Evolutionary conservation across 2,888 invertebrate genomes (phyloP).

Genomic region (Phytoseiulus persimilis): DNA sequence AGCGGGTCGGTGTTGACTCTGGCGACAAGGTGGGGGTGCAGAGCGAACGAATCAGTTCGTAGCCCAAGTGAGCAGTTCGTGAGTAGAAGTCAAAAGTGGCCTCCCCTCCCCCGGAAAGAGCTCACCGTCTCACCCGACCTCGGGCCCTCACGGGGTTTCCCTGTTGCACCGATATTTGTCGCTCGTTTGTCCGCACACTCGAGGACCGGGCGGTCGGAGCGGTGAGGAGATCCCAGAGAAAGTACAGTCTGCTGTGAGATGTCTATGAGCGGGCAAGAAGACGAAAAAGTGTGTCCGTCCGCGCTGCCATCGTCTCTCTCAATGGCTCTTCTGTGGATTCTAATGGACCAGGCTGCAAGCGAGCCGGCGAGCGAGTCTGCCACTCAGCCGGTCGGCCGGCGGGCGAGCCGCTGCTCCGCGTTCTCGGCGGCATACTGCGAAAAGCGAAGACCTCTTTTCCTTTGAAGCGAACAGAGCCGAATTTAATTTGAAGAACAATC

Average conservation of each 20-base stretch:
- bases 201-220: neutral
- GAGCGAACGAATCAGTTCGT: neutral
- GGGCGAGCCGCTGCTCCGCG: neutral
- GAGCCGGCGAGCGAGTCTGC: neutral
- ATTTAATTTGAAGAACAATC: neutral
- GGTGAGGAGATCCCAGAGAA: neutral
- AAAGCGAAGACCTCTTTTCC: neutral
- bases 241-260: neutral
- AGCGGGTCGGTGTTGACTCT: neutral
- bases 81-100: neutral
- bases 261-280: neutral
- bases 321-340: constrained; percentile 5
- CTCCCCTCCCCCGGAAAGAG: neutral
- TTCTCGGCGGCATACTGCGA: neutral
- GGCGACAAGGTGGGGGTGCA: neutral
- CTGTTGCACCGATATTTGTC: neutral
- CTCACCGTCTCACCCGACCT: neutral
- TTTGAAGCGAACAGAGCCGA: neutral
- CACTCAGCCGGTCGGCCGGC: neutral
- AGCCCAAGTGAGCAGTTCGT: neutral
- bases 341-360: neutral
- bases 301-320: neutral
- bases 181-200: neutral
- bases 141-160: neutral
- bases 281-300: neutral